Base-by-base conservation (phyloP, 2,113 vertebrate species). In the Caranx ignobilis region DNA sequence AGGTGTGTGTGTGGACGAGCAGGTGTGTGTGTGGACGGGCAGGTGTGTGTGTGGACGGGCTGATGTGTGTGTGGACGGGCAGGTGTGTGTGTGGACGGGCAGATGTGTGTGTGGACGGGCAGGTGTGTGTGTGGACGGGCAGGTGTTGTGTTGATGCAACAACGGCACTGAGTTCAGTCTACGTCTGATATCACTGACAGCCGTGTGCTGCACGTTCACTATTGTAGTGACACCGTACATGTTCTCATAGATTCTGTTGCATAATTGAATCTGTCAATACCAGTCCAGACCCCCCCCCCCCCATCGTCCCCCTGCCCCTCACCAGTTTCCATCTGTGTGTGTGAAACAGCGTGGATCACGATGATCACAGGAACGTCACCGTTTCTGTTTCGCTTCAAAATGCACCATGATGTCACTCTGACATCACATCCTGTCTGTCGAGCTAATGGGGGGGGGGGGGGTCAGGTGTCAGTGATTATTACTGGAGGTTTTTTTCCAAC, bases 291-390 rank as follows among this genome's bases (percentile, higher is more conserved):
- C 41, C 0, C 19, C 26, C 56, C 63, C 57, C 48, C 43, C 16
- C 26, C 1, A 26, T 26, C 26, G 1, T 26, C 26, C 26, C n/a
- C n/a, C n/a, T 66, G 64, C 32, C 71, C 8, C 43, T 19, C 45
- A 50, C 26, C 65, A 61, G 55, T 84, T 89, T 87, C 87, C 84
- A 73, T 86, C 21, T 65, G 37, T 63, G 70, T 54, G 64, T 61
- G 69, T 32, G 64, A 57, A 52, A 74, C 2, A 16, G 26, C 3
- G 15, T 85, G 10, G 74, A 88, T 85, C 68, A 77, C 55, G 47
- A 13, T 62, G 9, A 69, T 79, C 50, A 66, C 52, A 12, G 39
- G 31, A 62, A 57, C 76, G 37, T 61, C 2, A 59, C 32, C 13
- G 60, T 61, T 71, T 73, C 31, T 18, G 21, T 34, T 79, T 73